Conservation (phyloP, 2,797 vertebrate species). For the Bryconaethiops microstoma region DNA sequence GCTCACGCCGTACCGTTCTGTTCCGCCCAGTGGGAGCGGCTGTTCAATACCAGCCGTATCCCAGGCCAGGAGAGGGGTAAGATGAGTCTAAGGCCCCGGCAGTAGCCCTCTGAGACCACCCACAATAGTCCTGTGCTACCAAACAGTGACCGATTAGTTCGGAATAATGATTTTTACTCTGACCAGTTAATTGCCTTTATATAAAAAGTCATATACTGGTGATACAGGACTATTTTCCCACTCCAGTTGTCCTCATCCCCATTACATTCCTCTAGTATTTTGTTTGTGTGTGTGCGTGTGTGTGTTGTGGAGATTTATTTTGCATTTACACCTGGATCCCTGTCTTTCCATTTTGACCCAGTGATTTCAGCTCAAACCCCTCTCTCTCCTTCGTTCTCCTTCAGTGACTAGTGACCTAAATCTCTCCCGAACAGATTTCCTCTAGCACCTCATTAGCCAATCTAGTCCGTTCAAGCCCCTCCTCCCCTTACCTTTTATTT, state of each 20-base stretch:
- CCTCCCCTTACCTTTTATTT: conserved; percentile 59
- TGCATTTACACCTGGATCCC: neutral
- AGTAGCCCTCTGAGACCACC: neutral
- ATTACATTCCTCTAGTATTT: conserved; percentile 2
- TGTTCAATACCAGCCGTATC: conserved; percentile 94
- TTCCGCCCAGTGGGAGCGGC: conserved; percentile 96
- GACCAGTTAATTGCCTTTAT: neutral
- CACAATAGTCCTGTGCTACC: conserved; percentile 16
- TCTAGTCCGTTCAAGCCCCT: neutral
- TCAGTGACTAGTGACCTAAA: conserved; percentile 11
- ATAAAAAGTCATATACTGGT: conserved; percentile 2
- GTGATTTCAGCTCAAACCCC: conserved; percentile 17
- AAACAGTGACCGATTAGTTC: neutral
- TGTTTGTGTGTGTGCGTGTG: neutral
- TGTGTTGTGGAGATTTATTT: neutral
- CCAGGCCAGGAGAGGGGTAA: conserved; percentile 95
- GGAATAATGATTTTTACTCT: neutral
- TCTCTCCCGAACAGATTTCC: conserved; percentile 1
- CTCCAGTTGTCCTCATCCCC: conserved; percentile 11
- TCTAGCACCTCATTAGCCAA: conserved; percentile 5
- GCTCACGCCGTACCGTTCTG: conserved; percentile 93
- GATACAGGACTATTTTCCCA: conserved; percentile 17
- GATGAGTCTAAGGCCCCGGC: conserved; percentile 56
- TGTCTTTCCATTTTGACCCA: conserved; percentile 1
- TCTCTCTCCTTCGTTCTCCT: neutral